Percentiles rank a stretch among this genome's conserved stretches.
phyloP scores from a whole-genome alignment of 1,140 invertebrate genomes.

The Dryas iulia region DNA sequence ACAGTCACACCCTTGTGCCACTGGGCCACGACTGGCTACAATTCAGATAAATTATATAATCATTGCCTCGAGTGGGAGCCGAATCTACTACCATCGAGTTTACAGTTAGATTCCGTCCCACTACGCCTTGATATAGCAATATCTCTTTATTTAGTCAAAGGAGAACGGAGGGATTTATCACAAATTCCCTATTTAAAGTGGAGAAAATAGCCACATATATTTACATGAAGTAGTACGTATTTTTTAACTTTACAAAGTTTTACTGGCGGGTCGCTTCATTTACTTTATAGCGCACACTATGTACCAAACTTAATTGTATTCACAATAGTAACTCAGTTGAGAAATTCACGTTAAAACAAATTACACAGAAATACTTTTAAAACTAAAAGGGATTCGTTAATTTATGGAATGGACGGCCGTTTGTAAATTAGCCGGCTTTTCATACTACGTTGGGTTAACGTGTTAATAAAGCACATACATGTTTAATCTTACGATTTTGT shows the following conservation, averaged over 20 bases:
- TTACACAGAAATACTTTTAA: constrained; percentile 34
- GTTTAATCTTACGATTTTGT: background rate
- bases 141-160: too few relatives aligned
- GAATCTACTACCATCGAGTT: too few relatives aligned
- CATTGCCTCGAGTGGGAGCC: too few relatives aligned
- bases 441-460: background rate
- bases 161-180: too few relatives aligned
- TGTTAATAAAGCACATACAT: background rate
- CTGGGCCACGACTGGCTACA: too few relatives aligned
- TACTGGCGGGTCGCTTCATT: background rate
- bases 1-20: too few relatives aligned
- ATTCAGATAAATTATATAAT: too few relatives aligned
- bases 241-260: background rate
- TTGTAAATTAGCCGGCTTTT: constrained; percentile 20
- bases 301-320: background rate
- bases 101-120: too few relatives aligned
- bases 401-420: constrained; percentile 18
- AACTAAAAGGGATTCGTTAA: constrained; percentile 28
- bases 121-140: too few relatives aligned
- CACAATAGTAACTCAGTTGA: constrained; percentile 10
- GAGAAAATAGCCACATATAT: too few relatives aligned
- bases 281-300: background rate
- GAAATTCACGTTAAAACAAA: constrained; percentile 23
- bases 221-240: too few relatives aligned
- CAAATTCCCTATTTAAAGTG: too few relatives aligned